Percentiles rank a stretch among this genome's conserved stretches.
Evolutionary conservation across 2,113 vertebrate genomes (phyloP).

Genomic region (Crypturellus undulatus): DNA sequence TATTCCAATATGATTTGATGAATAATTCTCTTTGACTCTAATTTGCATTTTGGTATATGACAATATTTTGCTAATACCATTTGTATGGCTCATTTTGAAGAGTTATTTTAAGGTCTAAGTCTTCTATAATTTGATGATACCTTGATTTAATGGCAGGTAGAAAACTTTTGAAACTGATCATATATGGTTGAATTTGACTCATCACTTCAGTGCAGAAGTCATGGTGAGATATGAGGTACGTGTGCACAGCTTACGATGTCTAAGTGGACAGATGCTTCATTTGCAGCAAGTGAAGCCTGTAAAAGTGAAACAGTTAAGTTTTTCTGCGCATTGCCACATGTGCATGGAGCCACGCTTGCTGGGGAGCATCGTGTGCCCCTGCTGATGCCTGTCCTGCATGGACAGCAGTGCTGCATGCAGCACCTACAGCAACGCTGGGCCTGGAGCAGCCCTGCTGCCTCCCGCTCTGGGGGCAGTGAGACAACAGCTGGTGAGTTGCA

Average conservation of each 20-base stretch:
- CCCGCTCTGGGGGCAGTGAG: background rate
- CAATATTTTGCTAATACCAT: background rate
- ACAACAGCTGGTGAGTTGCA: background rate
- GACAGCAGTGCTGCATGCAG: background rate
- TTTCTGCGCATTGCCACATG: background rate
- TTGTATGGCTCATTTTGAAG: background rate
- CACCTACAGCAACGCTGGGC: background rate
- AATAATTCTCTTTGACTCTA: background rate
- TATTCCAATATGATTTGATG: background rate
- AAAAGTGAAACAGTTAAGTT: background rate
- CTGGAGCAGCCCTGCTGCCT: background rate
- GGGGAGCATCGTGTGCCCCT: background rate
- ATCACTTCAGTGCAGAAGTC: background rate
- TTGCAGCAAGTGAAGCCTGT: background rate
- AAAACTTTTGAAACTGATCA: background rate
- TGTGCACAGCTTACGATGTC: background rate
- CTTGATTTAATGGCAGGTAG: background rate
- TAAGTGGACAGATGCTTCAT: background rate
- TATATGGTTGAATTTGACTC: background rate
- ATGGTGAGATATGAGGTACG: background rate
- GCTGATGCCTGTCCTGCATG: background rate
- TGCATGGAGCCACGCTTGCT: background rate
- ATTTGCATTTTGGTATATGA: background rate
- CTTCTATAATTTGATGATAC: background rate
- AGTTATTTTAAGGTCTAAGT: background rate